phyloP scores from a whole-genome alignment of 2,888 invertebrate species.

The Stomorhina lunata region DNA sequence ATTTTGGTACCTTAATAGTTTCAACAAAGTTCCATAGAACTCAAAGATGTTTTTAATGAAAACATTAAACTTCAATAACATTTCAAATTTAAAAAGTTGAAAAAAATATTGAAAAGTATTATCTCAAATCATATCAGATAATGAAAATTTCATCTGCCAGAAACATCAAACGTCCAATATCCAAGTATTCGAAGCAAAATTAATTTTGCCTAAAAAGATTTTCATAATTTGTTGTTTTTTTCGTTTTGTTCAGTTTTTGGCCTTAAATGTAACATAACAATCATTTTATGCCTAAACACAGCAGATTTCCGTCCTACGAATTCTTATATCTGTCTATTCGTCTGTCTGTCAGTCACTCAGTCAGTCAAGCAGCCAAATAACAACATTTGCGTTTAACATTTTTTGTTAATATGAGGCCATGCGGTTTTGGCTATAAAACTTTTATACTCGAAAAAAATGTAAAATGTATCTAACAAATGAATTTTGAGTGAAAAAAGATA shows the following conservation, averaged over 20 bases:
- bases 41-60: no score
- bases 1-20: no score
- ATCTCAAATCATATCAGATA: neutral
- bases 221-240: neutral
- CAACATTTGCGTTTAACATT: conserved; percentile 27
- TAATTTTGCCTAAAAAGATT: conserved; percentile 5
- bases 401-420: conserved; percentile 41
- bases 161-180: neutral
- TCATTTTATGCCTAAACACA: neutral
- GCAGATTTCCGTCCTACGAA: neutral
- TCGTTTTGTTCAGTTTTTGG: neutral
- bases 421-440: conserved; percentile 19
- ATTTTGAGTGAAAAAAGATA: neutral
- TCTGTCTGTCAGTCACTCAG: neutral
- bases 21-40: no score
- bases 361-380: neutral
- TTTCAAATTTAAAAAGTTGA: neutral
- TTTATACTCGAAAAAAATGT: neutral
- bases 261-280: neutral
- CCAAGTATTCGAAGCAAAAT: neutral
- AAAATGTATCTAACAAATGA: conserved; percentile 24
- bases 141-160: neutral
- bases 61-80: neutral
- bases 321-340: no score
- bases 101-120: neutral